A percentile compares a stretch with the other conserved stretches of the same genome.
These are phyloP conservation scores for Mesocricetus auratus DNA, from an alignment of 2,113 vertebrate genomes.

Conservation along the genomic window DNA sequence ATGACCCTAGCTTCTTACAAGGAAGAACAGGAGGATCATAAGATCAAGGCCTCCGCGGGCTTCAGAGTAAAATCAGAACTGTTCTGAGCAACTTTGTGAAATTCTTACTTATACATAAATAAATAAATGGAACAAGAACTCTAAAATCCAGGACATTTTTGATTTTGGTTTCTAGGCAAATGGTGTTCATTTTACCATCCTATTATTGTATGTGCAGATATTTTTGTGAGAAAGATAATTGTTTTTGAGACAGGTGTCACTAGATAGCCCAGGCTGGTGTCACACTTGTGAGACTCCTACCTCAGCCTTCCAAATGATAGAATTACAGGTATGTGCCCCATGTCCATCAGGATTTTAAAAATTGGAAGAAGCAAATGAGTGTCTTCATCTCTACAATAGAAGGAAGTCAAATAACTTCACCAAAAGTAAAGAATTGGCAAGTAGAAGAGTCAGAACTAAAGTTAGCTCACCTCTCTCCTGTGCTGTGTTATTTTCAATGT, in stretches of 20 bases:
- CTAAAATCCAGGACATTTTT: conserved; percentile 34
- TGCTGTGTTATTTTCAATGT: not conserved
- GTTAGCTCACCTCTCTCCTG: not conserved
- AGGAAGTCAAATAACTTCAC: conserved; percentile 29
- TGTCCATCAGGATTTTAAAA: not conserved
- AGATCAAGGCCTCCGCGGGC: not conserved
- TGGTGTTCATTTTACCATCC: not conserved
- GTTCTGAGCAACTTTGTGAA: not conserved
- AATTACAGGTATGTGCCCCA: not conserved
- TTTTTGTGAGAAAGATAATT: conserved; percentile 21
- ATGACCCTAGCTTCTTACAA: not conserved
- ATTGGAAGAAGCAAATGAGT: not conserved
- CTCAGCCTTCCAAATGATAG: not conserved
- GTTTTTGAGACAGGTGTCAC: not conserved
- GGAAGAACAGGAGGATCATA: too few species aligned
- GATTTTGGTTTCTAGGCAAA: not conserved
- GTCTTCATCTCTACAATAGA: not conserved
- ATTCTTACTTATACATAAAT: not conserved
- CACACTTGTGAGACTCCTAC: not conserved
- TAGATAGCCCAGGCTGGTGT: not conserved
- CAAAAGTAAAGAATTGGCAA: not conserved
- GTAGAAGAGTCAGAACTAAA: conserved; percentile 8
- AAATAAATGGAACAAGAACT: not conserved
- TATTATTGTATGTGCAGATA: conserved; percentile 31
- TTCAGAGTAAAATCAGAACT: not conserved